Percentiles rank a stretch among this genome's conserved stretches.
Conservation (phyloP, 2,888 invertebrate genomes). For the Rhagophthalmus giganteus region DNA sequence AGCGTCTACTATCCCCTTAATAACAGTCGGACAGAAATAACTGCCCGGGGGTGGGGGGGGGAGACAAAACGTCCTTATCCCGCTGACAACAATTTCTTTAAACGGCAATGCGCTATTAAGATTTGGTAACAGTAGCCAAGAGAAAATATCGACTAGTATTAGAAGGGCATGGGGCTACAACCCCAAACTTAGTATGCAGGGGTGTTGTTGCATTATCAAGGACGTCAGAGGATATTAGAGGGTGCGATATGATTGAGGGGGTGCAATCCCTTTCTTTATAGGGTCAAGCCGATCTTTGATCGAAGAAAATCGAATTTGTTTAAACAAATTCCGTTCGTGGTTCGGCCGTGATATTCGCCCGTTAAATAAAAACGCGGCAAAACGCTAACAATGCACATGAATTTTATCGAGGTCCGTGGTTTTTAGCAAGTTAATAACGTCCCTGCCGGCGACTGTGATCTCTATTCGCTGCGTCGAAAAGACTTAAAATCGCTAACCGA, state of each 20-base stretch:
- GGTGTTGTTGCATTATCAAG: slow-evolving; percentile 55
- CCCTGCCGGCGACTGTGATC: slow-evolving; percentile 34
- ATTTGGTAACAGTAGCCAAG: slow-evolving; percentile 19
- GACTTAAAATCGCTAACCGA: slow-evolving; percentile 38
- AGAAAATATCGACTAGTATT: slow-evolving; percentile 22
- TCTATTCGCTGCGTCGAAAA: slow-evolving; percentile 30
- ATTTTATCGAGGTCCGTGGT: slow-evolving; percentile 43
- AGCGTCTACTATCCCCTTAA: too few species aligned
- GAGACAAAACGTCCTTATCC: too few species aligned
- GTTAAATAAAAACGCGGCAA: slow-evolving; percentile 28
- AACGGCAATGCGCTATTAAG: too few species aligned
- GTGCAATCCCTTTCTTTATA: slow-evolving; percentile 37
- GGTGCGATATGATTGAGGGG: slow-evolving; percentile 57
- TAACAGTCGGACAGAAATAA: too few species aligned
- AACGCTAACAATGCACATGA: slow-evolving; percentile 41
- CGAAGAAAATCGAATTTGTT: too few species aligned
- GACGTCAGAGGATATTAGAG: slow-evolving; percentile 57
- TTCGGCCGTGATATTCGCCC: slow-evolving; percentile 12
- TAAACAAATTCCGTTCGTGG: too few species aligned
- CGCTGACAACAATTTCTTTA: too few species aligned
- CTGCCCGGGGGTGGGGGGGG: too few species aligned
- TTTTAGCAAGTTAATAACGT: slow-evolving; percentile 44
- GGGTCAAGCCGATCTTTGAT: slow-evolving; percentile 15
- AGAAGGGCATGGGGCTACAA: slow-evolving; percentile 14
- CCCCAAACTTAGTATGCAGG: slow-evolving; percentile 41